These are phyloP conservation scores for Buteo buteo DNA, from an alignment of 2,113 vertebrate genomes.

Conservation along the genomic window DNA sequence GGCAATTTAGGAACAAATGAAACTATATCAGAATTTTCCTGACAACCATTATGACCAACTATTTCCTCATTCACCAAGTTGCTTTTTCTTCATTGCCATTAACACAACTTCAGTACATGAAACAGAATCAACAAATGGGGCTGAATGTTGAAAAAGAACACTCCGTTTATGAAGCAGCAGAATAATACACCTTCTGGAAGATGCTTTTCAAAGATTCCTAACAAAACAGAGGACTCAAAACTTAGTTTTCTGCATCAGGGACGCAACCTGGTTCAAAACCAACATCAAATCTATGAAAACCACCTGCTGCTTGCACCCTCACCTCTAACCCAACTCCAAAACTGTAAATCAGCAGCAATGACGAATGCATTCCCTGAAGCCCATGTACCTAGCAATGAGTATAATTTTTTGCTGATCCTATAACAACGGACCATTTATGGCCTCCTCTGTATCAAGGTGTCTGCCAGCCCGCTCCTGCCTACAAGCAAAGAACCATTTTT, in stretches of 20 bases:
- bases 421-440: rapidly evolving
- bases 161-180: rapidly evolving
- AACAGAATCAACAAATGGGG: rapidly evolving
- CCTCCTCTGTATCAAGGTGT: background rate
- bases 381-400: no score
- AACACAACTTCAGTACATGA: background rate
- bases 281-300: background rate
- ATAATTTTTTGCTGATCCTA: background rate
- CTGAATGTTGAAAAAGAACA: background rate
- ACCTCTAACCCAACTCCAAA: background rate
- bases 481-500: background rate
- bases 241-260: background rate
- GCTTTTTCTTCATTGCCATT: background rate
- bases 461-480: background rate
- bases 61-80: background rate
- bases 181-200: background rate
- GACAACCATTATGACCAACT: rapidly evolving
- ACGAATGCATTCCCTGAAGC: background rate
- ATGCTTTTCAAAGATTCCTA: background rate
- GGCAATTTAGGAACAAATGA: background rate
- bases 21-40: background rate
- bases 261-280: background rate
- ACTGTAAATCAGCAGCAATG: background rate
- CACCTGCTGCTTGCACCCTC: background rate
- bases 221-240: background rate